Evolutionary conservation across 2,113 vertebrate genomes (phyloP).

Genomic region (Panurus biarmicus): DNA sequence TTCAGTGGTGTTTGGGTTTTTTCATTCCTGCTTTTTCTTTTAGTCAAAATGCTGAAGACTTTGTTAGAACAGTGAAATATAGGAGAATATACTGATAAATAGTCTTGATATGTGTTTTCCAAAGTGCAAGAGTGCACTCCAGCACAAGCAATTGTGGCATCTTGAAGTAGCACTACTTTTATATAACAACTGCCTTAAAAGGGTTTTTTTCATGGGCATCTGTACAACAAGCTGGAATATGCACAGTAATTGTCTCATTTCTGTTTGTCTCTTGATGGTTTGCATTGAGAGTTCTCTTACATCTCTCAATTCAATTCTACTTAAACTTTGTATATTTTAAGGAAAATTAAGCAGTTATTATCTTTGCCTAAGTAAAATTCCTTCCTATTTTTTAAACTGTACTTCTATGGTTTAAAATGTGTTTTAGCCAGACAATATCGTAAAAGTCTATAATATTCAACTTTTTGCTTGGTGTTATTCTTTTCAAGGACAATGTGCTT

Average conservation of each 20-base stretch:
- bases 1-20: neutral
- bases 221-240: neutral
- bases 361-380: neutral
- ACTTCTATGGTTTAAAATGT: neutral
- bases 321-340: neutral
- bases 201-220: neutral
- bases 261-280: neutral
- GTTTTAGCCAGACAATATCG: neutral
- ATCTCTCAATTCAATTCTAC: neutral
- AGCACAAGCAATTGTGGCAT: neutral
- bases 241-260: neutral
- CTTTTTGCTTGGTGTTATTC: neutral
- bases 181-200: neutral
- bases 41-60: neutral
- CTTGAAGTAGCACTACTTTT: neutral
- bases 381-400: neutral
- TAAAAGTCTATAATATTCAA: neutral
- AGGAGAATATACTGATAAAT: neutral
- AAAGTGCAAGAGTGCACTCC: neutral
- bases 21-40: neutral
- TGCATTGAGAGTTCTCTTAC: neutral
- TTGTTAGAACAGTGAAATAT: neutral
- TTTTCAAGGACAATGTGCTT: neutral
- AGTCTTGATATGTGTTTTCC: neutral
- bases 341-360: neutral